A percentile compares a stretch with the other conserved stretches of the same genome.
Conservation (phyloP, 2,797 vertebrate species). For the Petrocephalus schoutedeni region DNA sequence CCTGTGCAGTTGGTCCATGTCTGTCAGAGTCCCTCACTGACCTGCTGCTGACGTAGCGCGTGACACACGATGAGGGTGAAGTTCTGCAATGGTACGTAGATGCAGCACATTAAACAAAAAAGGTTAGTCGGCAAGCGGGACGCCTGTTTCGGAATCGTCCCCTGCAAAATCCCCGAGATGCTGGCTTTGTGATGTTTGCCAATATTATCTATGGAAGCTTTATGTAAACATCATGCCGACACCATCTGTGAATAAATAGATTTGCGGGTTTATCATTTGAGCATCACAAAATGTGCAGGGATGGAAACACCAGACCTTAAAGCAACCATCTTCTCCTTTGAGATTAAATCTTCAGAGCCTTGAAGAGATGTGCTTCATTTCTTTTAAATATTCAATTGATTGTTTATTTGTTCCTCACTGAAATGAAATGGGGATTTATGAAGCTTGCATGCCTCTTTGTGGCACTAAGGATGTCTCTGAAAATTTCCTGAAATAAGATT, state of each 20-base stretch:
- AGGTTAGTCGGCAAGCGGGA: background rate
- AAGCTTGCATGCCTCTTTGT: background rate
- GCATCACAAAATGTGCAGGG: constrained; percentile 33
- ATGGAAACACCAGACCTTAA: constrained; percentile 23
- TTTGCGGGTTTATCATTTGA: constrained; percentile 41
- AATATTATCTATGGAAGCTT: constrained; percentile 47
- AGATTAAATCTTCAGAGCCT: constrained; percentile 33
- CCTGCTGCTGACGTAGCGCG: background rate
- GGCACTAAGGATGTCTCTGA: background rate
- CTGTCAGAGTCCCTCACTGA: background rate
- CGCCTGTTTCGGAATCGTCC: background rate
- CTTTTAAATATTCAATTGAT: constrained; percentile 32
- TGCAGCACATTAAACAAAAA: background rate
- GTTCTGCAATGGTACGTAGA: background rate
- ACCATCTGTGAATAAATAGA: constrained; percentile 41
- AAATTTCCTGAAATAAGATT: background rate
- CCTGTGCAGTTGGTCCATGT: background rate
- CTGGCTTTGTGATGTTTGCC: constrained; percentile 48
- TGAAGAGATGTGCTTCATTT: constrained; percentile 25
- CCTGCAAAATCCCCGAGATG: background rate
- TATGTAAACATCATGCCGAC: constrained; percentile 44
- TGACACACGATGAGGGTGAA: background rate
- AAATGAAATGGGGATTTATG: constrained; percentile 13
- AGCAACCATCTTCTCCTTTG: constrained; percentile 19
- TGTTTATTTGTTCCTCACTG: constrained; percentile 32